Percentiles rank a stretch among this genome's conserved stretches.
phyloP scores from a whole-genome alignment of 1,140 invertebrate species.

The Proctacanthus coquilletti region DNA sequence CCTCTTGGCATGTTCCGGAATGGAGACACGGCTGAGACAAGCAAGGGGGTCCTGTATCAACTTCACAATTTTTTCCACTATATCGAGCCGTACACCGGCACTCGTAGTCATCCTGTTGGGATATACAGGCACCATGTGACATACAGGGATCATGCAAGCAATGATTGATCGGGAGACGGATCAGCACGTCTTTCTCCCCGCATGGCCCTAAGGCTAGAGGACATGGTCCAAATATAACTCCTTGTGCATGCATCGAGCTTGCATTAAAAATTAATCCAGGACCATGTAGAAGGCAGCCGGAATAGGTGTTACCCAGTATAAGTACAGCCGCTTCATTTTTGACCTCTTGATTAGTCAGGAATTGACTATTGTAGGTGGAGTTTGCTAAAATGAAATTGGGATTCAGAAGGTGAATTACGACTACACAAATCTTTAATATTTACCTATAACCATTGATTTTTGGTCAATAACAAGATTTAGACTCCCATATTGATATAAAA shows the following conservation, averaged over 20 bases:
- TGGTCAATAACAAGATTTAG: slow-evolving; percentile 37
- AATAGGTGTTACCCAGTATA: slow-evolving; percentile 62
- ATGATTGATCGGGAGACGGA: slow-evolving; percentile 42
- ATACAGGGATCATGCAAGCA: slow-evolving; percentile 68
- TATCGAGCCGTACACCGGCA: slow-evolving; percentile 65
- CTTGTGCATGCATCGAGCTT: slow-evolving; percentile 39
- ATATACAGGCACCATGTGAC: slow-evolving; percentile 61
- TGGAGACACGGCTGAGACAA: slow-evolving; percentile 53
- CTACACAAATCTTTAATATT: too few relatives aligned
- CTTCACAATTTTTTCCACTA: slow-evolving; percentile 69
- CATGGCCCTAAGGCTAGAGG: slow-evolving; percentile 52
- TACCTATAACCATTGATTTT: slow-evolving; percentile 23
- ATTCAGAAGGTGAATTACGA: not conserved
- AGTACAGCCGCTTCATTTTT: slow-evolving; percentile 44
- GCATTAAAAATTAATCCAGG: slow-evolving; percentile 63
- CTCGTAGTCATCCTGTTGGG: slow-evolving; percentile 53
- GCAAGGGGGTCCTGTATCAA: slow-evolving; percentile 59
- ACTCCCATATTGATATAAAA: slow-evolving; percentile 41
- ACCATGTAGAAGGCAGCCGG: slow-evolving; percentile 69
- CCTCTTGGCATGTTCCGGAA: slow-evolving; percentile 55
- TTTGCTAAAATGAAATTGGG: slow-evolving; percentile 51
- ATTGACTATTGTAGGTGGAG: slow-evolving; percentile 56
- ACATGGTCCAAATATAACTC: slow-evolving; percentile 57
- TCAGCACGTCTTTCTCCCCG: slow-evolving; percentile 40
- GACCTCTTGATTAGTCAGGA: slow-evolving; percentile 49